These are phyloP conservation scores for Brachyhypopomus occidentalis DNA, from an alignment of 2,113 vertebrate species.

Conservation along the genomic window DNA sequence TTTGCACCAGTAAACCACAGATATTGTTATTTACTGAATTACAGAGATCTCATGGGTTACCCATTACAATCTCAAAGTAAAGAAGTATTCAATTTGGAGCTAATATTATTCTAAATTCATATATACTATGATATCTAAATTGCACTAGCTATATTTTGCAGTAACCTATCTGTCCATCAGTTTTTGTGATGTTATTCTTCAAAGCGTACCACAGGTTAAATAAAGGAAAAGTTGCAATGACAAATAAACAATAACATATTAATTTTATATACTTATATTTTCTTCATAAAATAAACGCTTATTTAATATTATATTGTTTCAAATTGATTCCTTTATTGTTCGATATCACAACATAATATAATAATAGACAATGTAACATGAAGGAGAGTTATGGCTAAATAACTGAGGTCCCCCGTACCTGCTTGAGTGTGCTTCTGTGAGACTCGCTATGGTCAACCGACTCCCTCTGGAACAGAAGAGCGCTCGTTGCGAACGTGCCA, in stretches of 20 bases:
- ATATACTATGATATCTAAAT: neutral
- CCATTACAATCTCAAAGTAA: neutral
- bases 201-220: neutral
- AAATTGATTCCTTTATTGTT: neutral
- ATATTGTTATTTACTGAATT: neutral
- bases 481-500: conserved; percentile 13
- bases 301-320: neutral
- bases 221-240: neutral
- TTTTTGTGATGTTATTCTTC: too few species aligned
- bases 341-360: neutral
- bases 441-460: neutral
- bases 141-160: neutral
- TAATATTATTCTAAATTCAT: neutral
- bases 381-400: neutral
- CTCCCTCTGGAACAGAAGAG: conserved; percentile 3
- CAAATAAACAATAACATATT: neutral
- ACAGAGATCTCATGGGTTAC: neutral
- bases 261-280: too few species aligned
- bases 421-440: conserved; percentile 29
- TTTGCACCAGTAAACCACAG: neutral
- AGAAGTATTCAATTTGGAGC: neutral
- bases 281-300: too few species aligned
- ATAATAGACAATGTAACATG: neutral
- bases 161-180: too few species aligned
- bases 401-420: conserved; percentile 20